These are phyloP conservation scores for Uromys caudimaculatus DNA, from an alignment of 2,797 vertebrate species.

Conservation along the genomic window DNA sequence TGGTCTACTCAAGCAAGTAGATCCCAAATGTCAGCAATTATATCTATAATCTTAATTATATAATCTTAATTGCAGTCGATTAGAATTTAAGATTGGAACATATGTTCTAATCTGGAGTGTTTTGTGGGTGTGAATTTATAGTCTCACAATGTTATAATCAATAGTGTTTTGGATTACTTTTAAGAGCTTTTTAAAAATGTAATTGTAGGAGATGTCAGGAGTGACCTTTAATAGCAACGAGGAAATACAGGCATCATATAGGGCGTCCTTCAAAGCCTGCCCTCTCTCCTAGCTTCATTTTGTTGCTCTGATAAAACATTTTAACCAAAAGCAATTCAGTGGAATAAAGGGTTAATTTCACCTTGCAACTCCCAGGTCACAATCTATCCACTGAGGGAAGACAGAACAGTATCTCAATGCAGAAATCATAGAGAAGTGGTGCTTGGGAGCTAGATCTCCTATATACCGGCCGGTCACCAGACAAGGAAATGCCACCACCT, in stretches of 20 bases:
- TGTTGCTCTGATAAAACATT: not conserved
- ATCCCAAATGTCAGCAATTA: conserved; percentile 67
- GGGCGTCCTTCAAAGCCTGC: not conserved
- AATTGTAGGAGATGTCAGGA: not conserved
- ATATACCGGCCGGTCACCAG: not conserved
- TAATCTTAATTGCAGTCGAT: conserved; percentile 51
- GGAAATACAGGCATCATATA: not conserved
- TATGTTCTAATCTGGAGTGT: conserved; percentile 6
- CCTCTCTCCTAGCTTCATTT: not conserved
- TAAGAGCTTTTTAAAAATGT: conserved; percentile 3
- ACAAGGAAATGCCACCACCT: not conserved
- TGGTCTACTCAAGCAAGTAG: conserved; percentile 56
- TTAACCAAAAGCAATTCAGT: not conserved
- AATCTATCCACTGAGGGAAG: not conserved
- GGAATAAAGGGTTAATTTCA: not conserved
- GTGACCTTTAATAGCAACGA: not conserved
- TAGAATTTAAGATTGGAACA: conserved; percentile 20
- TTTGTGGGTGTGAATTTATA: conserved; percentile 39
- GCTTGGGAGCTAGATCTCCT: not conserved
- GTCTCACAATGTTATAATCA: not conserved
- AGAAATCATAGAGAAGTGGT: not conserved
- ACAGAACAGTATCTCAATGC: not conserved
- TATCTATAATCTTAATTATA: conserved; percentile 53
- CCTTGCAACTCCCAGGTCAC: not conserved
- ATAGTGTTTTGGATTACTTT: conserved; percentile 32